phyloP scores from a whole-genome alignment of 2,888 invertebrate genomes.

The Archips crataeganus region DNA sequence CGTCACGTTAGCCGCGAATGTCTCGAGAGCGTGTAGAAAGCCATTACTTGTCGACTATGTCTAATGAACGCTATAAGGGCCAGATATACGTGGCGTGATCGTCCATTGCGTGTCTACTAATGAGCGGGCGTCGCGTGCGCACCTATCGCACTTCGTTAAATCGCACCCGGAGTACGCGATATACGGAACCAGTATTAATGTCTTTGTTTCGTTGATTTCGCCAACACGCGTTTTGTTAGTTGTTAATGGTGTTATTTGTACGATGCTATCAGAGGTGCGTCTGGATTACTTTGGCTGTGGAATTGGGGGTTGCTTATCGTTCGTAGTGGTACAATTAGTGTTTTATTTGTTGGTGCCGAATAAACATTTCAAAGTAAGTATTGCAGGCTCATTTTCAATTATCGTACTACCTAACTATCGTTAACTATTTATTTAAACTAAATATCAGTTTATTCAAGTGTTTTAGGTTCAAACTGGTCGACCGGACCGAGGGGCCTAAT shows the following conservation, averaged over 20 bases:
- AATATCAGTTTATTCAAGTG: not conserved
- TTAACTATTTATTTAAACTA: too few species aligned
- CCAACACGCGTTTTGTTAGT: conserved; percentile 52
- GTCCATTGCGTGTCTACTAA: conserved; percentile 76
- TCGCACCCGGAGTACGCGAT: conserved; percentile 70
- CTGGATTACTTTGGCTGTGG: conserved; percentile 29
- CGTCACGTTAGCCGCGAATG: conserved; percentile 34
- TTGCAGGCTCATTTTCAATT: not conserved
- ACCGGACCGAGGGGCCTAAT: not conserved
- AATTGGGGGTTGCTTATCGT: conserved; percentile 38
- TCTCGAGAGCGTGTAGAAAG: conserved; percentile 59
- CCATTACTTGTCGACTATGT: conserved; percentile 67
- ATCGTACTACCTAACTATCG: not conserved
- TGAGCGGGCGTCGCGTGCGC: conserved; percentile 79
- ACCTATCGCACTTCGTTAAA: conserved; percentile 73
- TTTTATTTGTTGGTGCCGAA: conserved; percentile 8
- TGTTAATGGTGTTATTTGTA: conserved; percentile 45
- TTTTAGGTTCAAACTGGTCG: not conserved
- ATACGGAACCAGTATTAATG: conserved; percentile 55
- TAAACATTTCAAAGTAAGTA: not conserved
- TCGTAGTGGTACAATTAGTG: conserved; percentile 24
- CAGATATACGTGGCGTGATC: conserved; percentile 55
- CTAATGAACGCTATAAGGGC: conserved; percentile 66
- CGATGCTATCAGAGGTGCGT: conserved; percentile 37
- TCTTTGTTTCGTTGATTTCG: conserved; percentile 62